phyloP scores from a whole-genome alignment of 2,797 vertebrate species.

The Nothura maculosa region DNA sequence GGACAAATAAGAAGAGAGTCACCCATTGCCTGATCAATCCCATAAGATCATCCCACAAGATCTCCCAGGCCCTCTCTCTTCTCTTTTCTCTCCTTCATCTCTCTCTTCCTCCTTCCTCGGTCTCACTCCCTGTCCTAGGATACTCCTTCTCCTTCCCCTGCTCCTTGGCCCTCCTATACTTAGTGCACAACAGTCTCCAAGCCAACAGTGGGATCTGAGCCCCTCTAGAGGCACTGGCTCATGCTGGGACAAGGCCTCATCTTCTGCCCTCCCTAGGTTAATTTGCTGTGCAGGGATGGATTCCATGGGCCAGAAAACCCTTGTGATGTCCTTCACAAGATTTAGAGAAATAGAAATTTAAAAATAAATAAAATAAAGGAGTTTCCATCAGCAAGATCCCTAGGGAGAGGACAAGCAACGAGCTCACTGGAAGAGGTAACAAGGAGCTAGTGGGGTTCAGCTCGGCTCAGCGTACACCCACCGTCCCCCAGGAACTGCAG shows the following conservation, averaged over 20 bases:
- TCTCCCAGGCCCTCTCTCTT: not conserved
- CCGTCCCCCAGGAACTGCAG: slow-evolving; percentile 97
- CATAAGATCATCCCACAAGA: not conserved
- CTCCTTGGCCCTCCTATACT: not conserved
- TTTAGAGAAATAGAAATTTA: not conserved
- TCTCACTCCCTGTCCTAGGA: not conserved
- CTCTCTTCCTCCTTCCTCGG: not conserved
- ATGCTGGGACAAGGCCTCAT: not conserved
- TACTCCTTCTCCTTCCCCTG: not conserved
- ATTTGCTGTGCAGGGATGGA: not conserved
- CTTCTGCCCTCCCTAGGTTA: not conserved
- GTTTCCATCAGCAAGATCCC: not conserved
- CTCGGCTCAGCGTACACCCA: slow-evolving; percentile 65
- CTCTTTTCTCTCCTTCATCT: not conserved
- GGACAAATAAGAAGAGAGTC: not conserved
- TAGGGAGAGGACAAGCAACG: not conserved
- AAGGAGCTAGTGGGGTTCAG: fast-evolving
- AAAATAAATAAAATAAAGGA: not conserved
- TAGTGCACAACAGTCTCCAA: not conserved
- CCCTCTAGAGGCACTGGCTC: no score
- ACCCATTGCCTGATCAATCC: not conserved
- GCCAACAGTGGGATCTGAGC: not conserved
- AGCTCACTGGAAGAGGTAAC: fast-evolving
- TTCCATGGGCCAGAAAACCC: not conserved
- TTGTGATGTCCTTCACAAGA: not conserved